phyloP scores from a whole-genome alignment of 2,888 invertebrate genomes.

The Apomyelois bistriatella region DNA sequence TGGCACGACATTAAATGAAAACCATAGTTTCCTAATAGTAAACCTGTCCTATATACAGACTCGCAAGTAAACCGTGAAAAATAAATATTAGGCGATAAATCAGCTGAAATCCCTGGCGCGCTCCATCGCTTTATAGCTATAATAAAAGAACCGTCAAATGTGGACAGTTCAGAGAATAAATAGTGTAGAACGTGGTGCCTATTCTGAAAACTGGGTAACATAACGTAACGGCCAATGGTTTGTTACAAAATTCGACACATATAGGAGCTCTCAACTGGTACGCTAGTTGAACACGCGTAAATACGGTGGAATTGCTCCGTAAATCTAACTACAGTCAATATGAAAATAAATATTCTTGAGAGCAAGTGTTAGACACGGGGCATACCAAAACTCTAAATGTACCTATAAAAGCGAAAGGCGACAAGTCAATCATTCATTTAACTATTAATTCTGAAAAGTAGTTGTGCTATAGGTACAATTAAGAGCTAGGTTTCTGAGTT shows the following conservation, averaged over 20 bases:
- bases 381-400: too few species aligned
- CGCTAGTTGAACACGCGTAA: conserved; percentile 41
- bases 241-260: conserved; percentile 55
- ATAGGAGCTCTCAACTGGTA: conserved; percentile 41
- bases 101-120: conserved; percentile 68
- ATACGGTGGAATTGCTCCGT: conserved; percentile 43
- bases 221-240: conserved; percentile 52
- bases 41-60: conserved; percentile 58
- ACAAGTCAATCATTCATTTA: too few species aligned
- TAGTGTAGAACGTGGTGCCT: conserved; percentile 58
- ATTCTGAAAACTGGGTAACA: conserved; percentile 53
- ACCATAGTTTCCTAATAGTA: conserved; percentile 44
- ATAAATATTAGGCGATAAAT: conserved; percentile 74
- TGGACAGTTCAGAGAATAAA: conserved; percentile 64
- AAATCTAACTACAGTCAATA: conserved; percentile 34
- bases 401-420: too few species aligned
- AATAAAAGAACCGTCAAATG: conserved; percentile 76
- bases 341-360: conserved; percentile 25
- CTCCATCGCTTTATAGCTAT: conserved; percentile 65
- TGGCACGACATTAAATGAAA: conserved; percentile 31
- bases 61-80: conserved; percentile 66
- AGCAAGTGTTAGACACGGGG: conserved; percentile 17
- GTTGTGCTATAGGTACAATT: too few species aligned
- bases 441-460: too few species aligned
- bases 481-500: too few species aligned